Evolutionary conservation across 2,797 vertebrate genomes (phyloP).

Genomic region (Pristis pectinata): DNA sequence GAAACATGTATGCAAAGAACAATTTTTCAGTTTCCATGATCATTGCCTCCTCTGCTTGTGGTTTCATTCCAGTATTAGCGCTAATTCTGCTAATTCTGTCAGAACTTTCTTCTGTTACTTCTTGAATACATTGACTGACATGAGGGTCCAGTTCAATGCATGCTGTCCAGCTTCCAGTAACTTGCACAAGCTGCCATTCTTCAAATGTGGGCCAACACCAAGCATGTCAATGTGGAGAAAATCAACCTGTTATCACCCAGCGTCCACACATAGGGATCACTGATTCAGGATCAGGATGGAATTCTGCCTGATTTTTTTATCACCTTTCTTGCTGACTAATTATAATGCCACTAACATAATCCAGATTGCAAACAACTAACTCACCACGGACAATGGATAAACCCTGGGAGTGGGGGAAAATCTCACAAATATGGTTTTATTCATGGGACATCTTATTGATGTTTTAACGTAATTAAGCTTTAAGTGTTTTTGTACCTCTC

Average conservation of each 20-base stretch:
- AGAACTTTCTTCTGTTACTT: background rate
- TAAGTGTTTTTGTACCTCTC: background rate
- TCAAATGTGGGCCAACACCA: background rate
- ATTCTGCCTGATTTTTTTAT: background rate
- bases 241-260: background rate
- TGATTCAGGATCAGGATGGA: background rate
- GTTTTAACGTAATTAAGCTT: background rate
- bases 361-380: background rate
- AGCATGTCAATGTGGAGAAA: background rate
- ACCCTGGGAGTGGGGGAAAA: background rate
- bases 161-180: background rate
- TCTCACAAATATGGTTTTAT: background rate
- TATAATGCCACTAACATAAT: background rate
- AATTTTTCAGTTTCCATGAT: background rate
- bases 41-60: background rate
- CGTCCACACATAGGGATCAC: background rate
- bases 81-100: background rate
- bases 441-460: background rate
- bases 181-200: background rate
- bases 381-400: slow-evolving; percentile 1
- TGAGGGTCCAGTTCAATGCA: background rate
- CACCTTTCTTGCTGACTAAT: background rate
- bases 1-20: background rate
- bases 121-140: background rate
- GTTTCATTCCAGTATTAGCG: too few relatives aligned